These are phyloP conservation scores for Yoshiicerus persimilis DNA, from an alignment of 1,140 invertebrate species.

Conservation along the genomic window DNA sequence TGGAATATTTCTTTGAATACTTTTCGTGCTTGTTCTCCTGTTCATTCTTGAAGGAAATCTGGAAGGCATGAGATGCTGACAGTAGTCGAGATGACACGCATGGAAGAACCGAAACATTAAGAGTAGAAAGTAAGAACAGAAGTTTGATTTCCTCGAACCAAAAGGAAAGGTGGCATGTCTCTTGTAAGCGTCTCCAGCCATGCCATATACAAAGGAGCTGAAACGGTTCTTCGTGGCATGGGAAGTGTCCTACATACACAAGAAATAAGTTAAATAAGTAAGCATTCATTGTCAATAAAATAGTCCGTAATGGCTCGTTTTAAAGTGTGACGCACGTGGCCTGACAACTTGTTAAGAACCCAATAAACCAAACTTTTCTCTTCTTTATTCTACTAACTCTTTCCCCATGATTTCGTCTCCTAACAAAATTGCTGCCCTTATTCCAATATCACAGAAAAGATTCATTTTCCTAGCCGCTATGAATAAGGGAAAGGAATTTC, in stretches of 20 bases:
- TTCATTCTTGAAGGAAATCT: not conserved
- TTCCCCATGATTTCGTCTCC: not conserved
- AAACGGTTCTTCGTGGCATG: constrained; percentile 64
- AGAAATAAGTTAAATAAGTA: constrained; percentile 40
- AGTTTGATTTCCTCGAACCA: constrained; percentile 63
- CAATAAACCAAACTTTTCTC: not conserved
- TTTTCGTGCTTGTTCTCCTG: not conserved
- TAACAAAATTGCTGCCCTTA: not conserved
- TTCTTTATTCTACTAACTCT: not conserved
- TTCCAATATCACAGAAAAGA: not conserved
- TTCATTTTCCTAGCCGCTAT: not conserved
- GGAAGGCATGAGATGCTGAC: not conserved
- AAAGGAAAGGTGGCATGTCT: constrained; percentile 62
- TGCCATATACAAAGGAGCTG: constrained; percentile 62
- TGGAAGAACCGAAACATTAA: constrained; percentile 52
- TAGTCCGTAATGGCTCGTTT: not conserved
- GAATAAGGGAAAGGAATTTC: not conserved
- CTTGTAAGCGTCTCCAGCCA: constrained; percentile 63
- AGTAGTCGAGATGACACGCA: not conserved
- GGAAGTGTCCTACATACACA: constrained; percentile 63
- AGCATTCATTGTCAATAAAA: not conserved
- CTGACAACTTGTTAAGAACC: not conserved
- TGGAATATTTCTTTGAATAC: not conserved
- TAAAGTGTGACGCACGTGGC: not conserved
- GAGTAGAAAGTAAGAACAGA: constrained; percentile 66